Evolutionary conservation across 2,888 invertebrate species (phyloP).

Genomic region (Hoplodrina ambigua): DNA sequence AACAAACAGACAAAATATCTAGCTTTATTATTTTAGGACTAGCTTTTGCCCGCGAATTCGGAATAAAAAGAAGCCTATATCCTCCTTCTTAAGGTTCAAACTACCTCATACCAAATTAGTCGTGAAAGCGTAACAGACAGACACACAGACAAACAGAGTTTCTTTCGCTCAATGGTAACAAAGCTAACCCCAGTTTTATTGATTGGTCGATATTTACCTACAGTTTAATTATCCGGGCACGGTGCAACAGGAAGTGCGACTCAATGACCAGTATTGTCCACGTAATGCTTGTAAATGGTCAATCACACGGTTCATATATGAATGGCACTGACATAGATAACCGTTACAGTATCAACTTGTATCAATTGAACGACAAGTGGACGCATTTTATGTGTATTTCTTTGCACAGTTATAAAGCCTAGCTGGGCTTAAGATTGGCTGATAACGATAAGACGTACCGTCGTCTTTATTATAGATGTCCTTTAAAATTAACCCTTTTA

Average conservation of each 20-base stretch:
- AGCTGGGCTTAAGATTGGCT: neutral
- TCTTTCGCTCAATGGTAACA: slow-evolving; percentile 4
- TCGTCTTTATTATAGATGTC: too few species aligned
- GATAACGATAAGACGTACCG: neutral
- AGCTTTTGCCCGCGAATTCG: too few species aligned
- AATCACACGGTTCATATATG: slow-evolving; percentile 65
- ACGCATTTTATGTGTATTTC: neutral
- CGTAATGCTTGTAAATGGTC: slow-evolving; percentile 70
- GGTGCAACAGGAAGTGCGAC: slow-evolving; percentile 73
- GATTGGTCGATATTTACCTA: slow-evolving; percentile 47
- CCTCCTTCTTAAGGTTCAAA: too few species aligned
- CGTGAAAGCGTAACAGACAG: too few species aligned
- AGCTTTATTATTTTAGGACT: too few species aligned
- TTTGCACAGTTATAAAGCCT: neutral
- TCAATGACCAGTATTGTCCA: slow-evolving; percentile 71
- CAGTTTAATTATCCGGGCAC: slow-evolving; percentile 64
- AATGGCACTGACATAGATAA: slow-evolving; percentile 49
- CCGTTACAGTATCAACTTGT: slow-evolving; percentile 10
- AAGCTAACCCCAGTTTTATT: slow-evolving; percentile 60
- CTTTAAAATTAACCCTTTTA: neutral
- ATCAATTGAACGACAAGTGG: slow-evolving; percentile 36
- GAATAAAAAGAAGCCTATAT: too few species aligned
- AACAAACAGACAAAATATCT: too few species aligned
- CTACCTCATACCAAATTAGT: too few species aligned
- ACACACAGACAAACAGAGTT: too few species aligned